Conservation (phyloP, 2,888 invertebrate genomes). For the Sinodicranocentrus sp. region DNA sequence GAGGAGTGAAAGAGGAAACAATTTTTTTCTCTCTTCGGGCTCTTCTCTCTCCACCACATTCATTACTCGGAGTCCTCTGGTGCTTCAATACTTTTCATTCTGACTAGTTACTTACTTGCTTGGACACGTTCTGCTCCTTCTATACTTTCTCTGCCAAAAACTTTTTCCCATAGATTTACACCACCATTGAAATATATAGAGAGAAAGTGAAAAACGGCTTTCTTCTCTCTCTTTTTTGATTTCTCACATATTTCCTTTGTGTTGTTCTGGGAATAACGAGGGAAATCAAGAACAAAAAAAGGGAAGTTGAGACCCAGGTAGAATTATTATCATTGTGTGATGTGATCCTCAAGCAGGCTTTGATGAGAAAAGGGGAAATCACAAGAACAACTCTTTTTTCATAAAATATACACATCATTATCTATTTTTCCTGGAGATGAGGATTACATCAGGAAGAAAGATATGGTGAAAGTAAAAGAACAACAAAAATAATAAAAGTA, state of each 20-base stretch:
- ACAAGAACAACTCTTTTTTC: neutral
- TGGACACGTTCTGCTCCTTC: slow-evolving; percentile 15
- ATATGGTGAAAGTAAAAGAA: too few relatives aligned
- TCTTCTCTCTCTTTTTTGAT: neutral
- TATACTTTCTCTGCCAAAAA: neutral
- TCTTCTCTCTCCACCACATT: slow-evolving; percentile 29
- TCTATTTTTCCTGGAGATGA: too few relatives aligned
- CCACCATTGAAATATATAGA: too few relatives aligned
- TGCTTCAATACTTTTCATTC: neutral
- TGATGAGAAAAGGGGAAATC: neutral
- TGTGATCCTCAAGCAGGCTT: too few relatives aligned
- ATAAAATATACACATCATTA: too few relatives aligned
- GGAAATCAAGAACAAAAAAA: slow-evolving; percentile 4
- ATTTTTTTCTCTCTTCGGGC: slow-evolving; percentile 46
- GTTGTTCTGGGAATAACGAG: neutral
- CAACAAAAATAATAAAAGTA: too few relatives aligned
- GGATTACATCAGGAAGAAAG: too few relatives aligned
- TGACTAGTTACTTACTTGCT: slow-evolving; percentile 1
- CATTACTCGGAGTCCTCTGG: slow-evolving; percentile 7
- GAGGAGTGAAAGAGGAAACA: slow-evolving; percentile 35
- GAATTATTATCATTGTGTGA: neutral
- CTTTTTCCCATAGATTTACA: too few relatives aligned
- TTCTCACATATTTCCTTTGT: slow-evolving; percentile 14
- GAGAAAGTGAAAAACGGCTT: too few relatives aligned
- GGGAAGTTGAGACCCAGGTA: neutral